Evolutionary conservation across 2,888 invertebrate genomes (phyloP), one percentile per base, ranked within the genome.

Genomic region (Thecophora atra): DNA sequence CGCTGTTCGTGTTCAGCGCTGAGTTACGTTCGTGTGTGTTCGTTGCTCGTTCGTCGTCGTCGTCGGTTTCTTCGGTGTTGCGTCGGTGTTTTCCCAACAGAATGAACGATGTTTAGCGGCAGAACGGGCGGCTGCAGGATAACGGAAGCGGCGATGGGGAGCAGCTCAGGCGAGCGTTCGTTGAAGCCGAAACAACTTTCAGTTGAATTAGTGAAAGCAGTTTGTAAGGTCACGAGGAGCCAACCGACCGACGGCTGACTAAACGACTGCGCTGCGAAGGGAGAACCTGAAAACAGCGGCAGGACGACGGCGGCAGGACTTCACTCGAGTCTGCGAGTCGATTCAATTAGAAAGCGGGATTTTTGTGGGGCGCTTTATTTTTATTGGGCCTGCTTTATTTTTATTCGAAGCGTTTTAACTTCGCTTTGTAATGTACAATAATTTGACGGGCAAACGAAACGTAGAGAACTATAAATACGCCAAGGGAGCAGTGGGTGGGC

Each of bases 201-300:
- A 81, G 83, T 83, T 79, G 80, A 76, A 78, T 71, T 75, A 79
- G 76, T 77, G 79, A 80, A 76, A 81, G 79, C 79, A 78, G 78
- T 80, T 81, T 77, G 81, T 78, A 76, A 78, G 80, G 81, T 81
- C 81, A 69, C 60, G 58, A 26, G 13, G 42, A 67, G 19, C 66
- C 21, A 26, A 28, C n/a, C n/a, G n/a, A 17, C 17, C 60, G 60
- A 28, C n/a, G 47, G 47, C 47, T 15, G 17, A 47, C 47, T n/a
- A 19, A 52, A 52, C 52, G 56, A 56, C 6, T 37, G 47, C 15
- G 47, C 47, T 47, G 47, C 11, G 47, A 47, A 52, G 21, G 15
- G 21, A 13, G 24, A 60, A 60, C 7, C 3, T 60, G n/a, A 26
- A 60, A 17, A 60, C 17, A 28, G 5, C 56, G 21, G 8, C 26